phyloP scores from a whole-genome alignment of 2,113 vertebrate species.

The Callaeas wilsoni region DNA sequence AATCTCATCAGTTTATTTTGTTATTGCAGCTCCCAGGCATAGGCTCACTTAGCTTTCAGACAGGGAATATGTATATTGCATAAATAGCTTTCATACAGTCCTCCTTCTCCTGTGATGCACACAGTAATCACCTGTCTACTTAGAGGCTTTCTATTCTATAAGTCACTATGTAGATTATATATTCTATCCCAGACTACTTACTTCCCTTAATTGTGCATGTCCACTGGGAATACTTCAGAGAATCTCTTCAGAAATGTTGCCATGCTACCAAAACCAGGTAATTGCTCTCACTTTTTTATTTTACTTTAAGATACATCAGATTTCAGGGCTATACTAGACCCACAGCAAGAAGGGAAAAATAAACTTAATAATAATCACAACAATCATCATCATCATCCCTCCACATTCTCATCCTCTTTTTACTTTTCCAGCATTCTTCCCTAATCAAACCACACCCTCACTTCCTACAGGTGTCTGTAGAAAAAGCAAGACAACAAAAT shows the following conservation, averaged over 20 bases:
- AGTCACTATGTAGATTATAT: not conserved
- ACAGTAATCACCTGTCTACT: constrained; percentile 25
- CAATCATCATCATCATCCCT: not conserved
- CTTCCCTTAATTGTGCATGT: not conserved
- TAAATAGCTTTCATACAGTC: constrained; percentile 12
- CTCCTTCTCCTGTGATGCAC: not conserved
- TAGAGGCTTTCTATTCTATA: not conserved
- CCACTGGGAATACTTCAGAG: not conserved
- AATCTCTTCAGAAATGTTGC: not conserved
- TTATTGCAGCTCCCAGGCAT: constrained; percentile 32
- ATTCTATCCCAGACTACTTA: not conserved
- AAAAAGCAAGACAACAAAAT: not conserved
- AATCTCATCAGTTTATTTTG: constrained; percentile 31
- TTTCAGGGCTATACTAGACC: not conserved
- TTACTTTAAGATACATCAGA: not conserved
- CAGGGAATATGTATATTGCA: constrained; percentile 36
- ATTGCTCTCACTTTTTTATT: not conserved
- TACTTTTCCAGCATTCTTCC: not conserved
- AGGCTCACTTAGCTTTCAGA: constrained; percentile 37
- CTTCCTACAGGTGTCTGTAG: not conserved
- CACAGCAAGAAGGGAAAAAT: not conserved
- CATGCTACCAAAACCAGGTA: not conserved
- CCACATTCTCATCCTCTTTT: not conserved
- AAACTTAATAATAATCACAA: not conserved
- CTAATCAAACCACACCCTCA: not conserved